Evolutionary conservation across 2,113 vertebrate species (phyloP).

Genomic region (Phrynosoma blainvillii): DNA sequence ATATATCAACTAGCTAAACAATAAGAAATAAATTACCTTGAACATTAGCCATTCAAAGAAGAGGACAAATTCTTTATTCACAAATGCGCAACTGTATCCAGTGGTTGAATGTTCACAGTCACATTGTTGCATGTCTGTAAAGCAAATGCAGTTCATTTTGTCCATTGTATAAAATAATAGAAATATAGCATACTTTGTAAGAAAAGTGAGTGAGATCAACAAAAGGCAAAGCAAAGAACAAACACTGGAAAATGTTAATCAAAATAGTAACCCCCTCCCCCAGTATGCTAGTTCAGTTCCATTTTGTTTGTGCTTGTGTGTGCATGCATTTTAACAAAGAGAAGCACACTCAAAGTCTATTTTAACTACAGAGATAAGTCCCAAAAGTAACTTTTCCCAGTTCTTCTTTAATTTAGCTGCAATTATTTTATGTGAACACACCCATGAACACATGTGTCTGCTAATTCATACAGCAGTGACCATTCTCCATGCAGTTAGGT

Average conservation of each 20-base stretch:
- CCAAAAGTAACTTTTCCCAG: too few species aligned
- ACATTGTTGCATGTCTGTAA: neutral
- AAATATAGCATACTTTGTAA: too few species aligned
- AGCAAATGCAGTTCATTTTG: neutral
- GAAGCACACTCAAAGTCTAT: too few species aligned
- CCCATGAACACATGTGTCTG: neutral
- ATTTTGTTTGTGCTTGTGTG: too few species aligned
- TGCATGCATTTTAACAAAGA: too few species aligned
- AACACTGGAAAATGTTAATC: neutral
- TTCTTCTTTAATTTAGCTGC: neutral
- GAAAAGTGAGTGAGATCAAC: neutral
- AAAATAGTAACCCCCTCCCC: neutral
- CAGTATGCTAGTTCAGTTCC: neutral
- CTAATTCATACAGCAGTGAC: neutral
- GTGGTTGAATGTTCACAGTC: neutral
- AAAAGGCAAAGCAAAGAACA: neutral
- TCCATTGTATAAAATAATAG: neutral
- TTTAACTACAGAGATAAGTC: too few species aligned
- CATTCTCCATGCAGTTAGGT: conserved; percentile 9
- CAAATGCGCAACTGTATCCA: too few species aligned
- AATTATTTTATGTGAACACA: neutral
- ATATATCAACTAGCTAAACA: too few species aligned
- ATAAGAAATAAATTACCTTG: neutral
- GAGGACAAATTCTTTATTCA: neutral
- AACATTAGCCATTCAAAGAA: neutral